These are phyloP conservation scores for Gallinago jamesoni DNA, from an alignment of 2,113 vertebrate genomes.

Conservation along the genomic window DNA sequence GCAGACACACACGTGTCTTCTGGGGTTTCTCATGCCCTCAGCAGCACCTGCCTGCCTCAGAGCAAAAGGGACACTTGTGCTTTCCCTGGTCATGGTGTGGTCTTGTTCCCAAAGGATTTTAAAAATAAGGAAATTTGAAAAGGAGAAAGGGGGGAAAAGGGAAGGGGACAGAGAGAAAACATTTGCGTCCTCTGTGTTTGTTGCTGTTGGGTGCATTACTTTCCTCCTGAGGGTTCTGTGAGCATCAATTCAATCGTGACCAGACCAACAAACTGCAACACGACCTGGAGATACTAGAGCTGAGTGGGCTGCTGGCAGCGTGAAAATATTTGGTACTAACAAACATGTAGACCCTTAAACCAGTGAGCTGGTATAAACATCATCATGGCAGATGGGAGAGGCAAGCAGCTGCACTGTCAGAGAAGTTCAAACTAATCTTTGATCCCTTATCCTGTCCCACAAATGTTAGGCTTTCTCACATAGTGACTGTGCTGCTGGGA, in stretches of 20 bases:
- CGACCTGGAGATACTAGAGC: background rate
- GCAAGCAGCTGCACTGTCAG: background rate
- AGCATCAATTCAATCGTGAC: background rate
- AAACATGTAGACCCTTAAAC: background rate
- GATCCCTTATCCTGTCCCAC: background rate
- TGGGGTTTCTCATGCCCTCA: background rate
- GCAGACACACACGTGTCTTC: fast-evolving
- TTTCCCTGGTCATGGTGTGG: background rate
- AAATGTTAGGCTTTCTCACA: background rate
- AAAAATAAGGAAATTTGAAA: background rate
- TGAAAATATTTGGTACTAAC: background rate
- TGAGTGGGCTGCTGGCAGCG: background rate
- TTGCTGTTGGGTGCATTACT: background rate
- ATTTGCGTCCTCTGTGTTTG: background rate
- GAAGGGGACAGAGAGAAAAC: background rate
- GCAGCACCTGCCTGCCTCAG: background rate
- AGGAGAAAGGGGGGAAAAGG: background rate
- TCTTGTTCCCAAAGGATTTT: background rate
- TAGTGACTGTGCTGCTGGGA: background rate
- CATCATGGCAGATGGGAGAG: background rate
- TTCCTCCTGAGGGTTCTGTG: background rate
- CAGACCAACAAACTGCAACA: background rate
- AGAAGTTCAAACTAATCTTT: background rate
- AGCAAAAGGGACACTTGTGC: background rate
- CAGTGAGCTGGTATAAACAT: background rate